Base-by-base conservation (phyloP, 2,888 invertebrate genomes). In the Aspidapion aeneum region DNA sequence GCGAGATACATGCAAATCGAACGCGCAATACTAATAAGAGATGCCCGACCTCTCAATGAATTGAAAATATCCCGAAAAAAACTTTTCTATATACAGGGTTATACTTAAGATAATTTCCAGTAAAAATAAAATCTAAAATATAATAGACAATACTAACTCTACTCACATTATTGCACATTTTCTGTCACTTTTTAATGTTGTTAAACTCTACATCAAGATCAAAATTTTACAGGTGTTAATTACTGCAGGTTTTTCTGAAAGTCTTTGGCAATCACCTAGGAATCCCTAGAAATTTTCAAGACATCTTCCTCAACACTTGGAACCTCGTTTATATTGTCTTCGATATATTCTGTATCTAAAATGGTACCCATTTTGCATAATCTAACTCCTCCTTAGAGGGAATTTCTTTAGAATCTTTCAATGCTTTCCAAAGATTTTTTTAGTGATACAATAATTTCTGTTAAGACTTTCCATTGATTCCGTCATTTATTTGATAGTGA, bases 371-470 rank as follows among this genome's bases (percentile, higher is more conserved):
- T 12, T n/a, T n/a, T n/a, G n/a, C n/a, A n/a, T n/a, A n/a, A n/a
- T n/a, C n/a, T n/a, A n/a, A n/a, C n/a, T n/a, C n/a, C n/a, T n/a
- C n/a, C n/a, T n/a, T n/a, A n/a, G n/a, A n/a, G n/a, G n/a, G n/a
- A n/a, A n/a, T 1, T 56, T 18, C 21, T 52, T 19, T 50, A 3
- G 12, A 51, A 17, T 17, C 7, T 50, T 18, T 66, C 62, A 7
- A 62, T 62, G 18, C 57, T 65, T 12, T 35, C 49, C 12, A 18
- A 50, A 18, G 55, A 7, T 7, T 12, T 35, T 35, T 35, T 35
- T 35, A 35, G 35, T 12, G 35, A 35, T 12, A 7, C 5, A 12
- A 35, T 35, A 35, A 35, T 35, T 35, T 35, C 35, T 3, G 35
- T 35, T 7, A 35, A 12, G 12, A 12, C 3, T 35, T 35, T 35